Evolutionary conservation across 2,888 invertebrate genomes (phyloP).

Genomic region (Drosophila flavopinicola): DNA sequence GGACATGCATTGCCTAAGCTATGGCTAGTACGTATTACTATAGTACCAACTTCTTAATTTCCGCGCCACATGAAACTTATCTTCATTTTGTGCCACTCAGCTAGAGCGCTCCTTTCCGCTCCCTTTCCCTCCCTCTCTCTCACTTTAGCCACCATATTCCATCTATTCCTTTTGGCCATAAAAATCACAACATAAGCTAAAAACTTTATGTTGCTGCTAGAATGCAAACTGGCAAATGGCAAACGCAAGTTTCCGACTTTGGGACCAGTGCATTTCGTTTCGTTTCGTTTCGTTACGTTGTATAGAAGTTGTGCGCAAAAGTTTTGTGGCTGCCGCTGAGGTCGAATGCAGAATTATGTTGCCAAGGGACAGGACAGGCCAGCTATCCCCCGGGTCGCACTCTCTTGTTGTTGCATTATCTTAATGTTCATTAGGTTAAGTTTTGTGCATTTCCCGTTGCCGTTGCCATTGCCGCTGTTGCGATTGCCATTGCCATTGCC

Average conservation of each 20-base stretch:
- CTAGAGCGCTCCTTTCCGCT: slow-evolving; percentile 36
- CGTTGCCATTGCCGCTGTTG: slow-evolving; percentile 18
- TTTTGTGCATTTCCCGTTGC: slow-evolving; percentile 76
- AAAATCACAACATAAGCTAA: slow-evolving; percentile 80
- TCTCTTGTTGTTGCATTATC: slow-evolving; percentile 74
- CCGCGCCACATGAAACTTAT: slow-evolving; percentile 80
- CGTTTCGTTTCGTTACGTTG: slow-evolving; percentile 30
- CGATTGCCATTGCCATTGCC: slow-evolving; percentile 1
- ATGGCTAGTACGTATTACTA: slow-evolving; percentile 29
- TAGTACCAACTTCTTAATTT: slow-evolving; percentile 79
- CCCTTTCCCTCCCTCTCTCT: neutral
- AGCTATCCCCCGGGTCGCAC: slow-evolving; percentile 8
- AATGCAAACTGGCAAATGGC: slow-evolving; percentile 79
- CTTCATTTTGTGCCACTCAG: slow-evolving; percentile 74
- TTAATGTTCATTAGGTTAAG: slow-evolving; percentile 81
- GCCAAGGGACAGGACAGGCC: slow-evolving; percentile 31
- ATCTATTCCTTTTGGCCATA: slow-evolving; percentile 48
- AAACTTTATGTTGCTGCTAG: slow-evolving; percentile 71
- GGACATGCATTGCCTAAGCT: no score
- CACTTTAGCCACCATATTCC: no score
- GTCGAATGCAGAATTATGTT: slow-evolving; percentile 71
- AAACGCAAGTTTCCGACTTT: slow-evolving; percentile 69
- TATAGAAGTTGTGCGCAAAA: slow-evolving; percentile 69
- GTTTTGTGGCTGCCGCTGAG: slow-evolving; percentile 70
- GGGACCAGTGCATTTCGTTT: slow-evolving; percentile 66